Evolutionary conservation across 2,797 vertebrate genomes (phyloP).

Genomic region (Parauchenoglanis punctatus): DNA sequence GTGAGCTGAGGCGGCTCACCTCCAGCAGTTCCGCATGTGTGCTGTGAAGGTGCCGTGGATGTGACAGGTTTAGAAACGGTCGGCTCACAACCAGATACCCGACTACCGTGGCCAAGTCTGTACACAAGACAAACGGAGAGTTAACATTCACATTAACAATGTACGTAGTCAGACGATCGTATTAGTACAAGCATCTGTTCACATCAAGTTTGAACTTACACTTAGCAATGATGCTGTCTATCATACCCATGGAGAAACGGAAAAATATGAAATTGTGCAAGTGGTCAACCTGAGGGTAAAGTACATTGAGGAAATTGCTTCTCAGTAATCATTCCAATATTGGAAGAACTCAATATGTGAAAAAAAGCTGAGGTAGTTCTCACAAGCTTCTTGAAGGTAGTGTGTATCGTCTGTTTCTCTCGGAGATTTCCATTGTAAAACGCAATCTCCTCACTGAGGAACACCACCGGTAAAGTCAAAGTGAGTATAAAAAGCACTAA

Average conservation of each 20-base stretch:
- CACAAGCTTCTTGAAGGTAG: constrained; percentile 92
- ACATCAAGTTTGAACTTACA: constrained; percentile 77
- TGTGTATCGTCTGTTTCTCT: constrained; percentile 92
- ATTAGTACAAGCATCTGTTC: background rate
- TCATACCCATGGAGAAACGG: constrained; percentile 97
- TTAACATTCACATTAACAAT: background rate
- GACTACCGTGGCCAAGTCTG: constrained; percentile 94
- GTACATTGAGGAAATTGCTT: constrained; percentile 6
- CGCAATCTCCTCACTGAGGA: constrained; percentile 93
- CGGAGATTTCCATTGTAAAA: constrained; percentile 95
- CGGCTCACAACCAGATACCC: constrained; percentile 95
- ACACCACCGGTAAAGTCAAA: background rate
- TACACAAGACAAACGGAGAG: background rate
- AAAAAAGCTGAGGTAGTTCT: constrained; percentile 50
- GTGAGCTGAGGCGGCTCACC: constrained; percentile 70
- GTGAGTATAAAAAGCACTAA: background rate
- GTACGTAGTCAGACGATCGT: background rate
- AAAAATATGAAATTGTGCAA: constrained; percentile 97
- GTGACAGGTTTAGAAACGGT: constrained; percentile 84
- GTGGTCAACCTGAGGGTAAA: constrained; percentile 86
- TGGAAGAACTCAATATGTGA: background rate
- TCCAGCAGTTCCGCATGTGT: constrained; percentile 90
- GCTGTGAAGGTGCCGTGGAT: constrained; percentile 87
- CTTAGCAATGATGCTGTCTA: constrained; percentile 95
- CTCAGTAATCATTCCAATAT: background rate